A percentile compares a stretch with the other conserved stretches of the same genome.
Evolutionary conservation across 2,888 invertebrate species (phyloP).

Genomic region (Siphlonurus alternatus): DNA sequence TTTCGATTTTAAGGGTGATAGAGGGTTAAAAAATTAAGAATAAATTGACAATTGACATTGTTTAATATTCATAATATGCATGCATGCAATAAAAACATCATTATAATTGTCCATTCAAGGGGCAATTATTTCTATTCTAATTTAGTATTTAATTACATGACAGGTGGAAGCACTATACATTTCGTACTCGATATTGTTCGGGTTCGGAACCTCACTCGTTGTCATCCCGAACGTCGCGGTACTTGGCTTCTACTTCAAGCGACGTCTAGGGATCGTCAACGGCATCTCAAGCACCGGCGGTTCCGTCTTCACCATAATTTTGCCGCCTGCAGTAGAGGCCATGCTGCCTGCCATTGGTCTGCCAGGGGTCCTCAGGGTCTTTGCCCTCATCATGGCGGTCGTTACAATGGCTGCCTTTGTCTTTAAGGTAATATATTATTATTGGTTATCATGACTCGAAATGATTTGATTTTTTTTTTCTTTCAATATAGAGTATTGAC

Average conservation of each 20-base stretch:
- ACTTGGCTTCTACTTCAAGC: slow-evolving; percentile 81
- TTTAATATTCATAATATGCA: too few relatives aligned
- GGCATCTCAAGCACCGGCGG: slow-evolving; percentile 85
- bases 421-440: too few relatives aligned
- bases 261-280: slow-evolving; percentile 69
- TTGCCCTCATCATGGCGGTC: background rate
- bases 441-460: too few relatives aligned
- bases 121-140: too few relatives aligned
- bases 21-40: too few relatives aligned
- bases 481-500: too few relatives aligned
- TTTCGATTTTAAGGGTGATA: too few relatives aligned
- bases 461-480: too few relatives aligned
- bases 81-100: too few relatives aligned
- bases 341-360: slow-evolving; percentile 40
- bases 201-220: slow-evolving; percentile 71
- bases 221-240: slow-evolving; percentile 87
- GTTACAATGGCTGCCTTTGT: background rate
- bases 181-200: slow-evolving; percentile 79
- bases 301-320: slow-evolving; percentile 67
- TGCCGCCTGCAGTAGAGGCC: slow-evolving; percentile 50
- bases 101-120: too few relatives aligned
- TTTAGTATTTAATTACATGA: too few relatives aligned
- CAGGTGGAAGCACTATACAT: slow-evolving; percentile 57
- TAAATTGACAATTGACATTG: too few relatives aligned
- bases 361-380: slow-evolving; percentile 36